Conservation (phyloP, 2,113 vertebrate genomes). For the Perccottus glenii region DNA sequence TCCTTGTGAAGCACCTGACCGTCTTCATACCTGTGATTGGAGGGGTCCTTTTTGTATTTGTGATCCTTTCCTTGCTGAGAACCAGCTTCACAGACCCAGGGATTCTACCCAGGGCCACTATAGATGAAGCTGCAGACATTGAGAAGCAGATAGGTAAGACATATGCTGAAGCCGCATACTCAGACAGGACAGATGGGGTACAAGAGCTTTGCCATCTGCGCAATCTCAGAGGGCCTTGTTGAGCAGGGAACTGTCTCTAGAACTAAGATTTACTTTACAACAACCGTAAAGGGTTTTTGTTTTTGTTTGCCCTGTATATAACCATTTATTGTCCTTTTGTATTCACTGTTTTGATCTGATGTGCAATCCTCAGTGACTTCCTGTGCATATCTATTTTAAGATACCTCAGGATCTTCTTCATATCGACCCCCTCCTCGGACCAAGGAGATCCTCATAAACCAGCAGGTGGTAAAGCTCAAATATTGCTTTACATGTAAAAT, state of each 20-base stretch:
- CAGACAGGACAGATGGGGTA: constrained; percentile 50
- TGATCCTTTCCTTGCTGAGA: constrained; percentile 89
- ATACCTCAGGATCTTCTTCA: constrained; percentile 89
- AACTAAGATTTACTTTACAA: constrained; percentile 50
- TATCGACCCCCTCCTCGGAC: constrained; percentile 92
- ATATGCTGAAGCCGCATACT: background rate
- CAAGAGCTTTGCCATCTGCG: constrained; percentile 62
- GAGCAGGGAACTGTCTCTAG: constrained; percentile 29
- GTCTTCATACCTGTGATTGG: constrained; percentile 91
- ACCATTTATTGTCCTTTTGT: background rate
- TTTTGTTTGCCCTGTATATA: background rate
- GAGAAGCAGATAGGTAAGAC: constrained; percentile 92
- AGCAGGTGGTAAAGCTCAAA: constrained; percentile 93
- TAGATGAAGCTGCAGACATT: constrained; percentile 90
- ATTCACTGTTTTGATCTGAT: background rate
- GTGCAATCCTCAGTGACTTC: background rate
- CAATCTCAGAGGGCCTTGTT: constrained; percentile 17
- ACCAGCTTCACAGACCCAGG: constrained; percentile 95
- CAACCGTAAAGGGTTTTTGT: background rate
- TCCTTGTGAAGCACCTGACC: constrained; percentile 88
- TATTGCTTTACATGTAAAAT: constrained; percentile 99
- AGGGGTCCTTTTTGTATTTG: constrained; percentile 90
- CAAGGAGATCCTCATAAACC: constrained; percentile 92
- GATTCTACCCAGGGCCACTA: constrained; percentile 92
- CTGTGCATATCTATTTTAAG: constrained; percentile 72